Evolutionary conservation across 1,140 invertebrate species (phyloP), one percentile per base, ranked within the genome.

Genomic region (Meteorus sp.): DNA sequence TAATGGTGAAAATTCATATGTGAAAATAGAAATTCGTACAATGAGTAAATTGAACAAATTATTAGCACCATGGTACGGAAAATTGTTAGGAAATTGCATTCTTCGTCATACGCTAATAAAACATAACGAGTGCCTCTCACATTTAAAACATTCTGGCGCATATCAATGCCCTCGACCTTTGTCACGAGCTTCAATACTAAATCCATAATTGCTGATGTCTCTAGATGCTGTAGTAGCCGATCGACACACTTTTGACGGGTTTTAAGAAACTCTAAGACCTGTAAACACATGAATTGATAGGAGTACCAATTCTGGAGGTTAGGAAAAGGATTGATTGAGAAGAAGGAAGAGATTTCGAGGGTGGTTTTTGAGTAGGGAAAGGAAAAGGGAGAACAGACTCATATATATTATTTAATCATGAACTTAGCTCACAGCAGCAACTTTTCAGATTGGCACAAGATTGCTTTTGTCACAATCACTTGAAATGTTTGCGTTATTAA

Each of bases 181-280:
- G 92, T 93, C 70, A 96, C 85, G 60, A 95, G 85, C 77, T 93
- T 90, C 61, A 94, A 85, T 63, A 96, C 85, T 57, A 96, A 85
- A 85, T 98, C 95, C 86, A 95, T 95, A 68, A 98, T 93, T 62
- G 95, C 93, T 13, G 94, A 97, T 27, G 94, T 97, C 66, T 92
- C 89, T 67, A 98, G 86, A 80, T 98, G 95, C 68, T 89, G 86
- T 62, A 97, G 81, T 64, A 97, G 82, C 69, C 90, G 84, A 64
- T 89, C 85, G 72, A 98, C 85, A 84, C 96, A 95, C 75, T 91
- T 89, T 61, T 89, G 86, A 74, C 89, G 88, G 61, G 85, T 85
- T 82, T 94, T 93, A 67, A 97, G 86, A 84, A 93, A 95, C 73
- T 95, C 90, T 79, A 97, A 83, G 67, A 96, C 89, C 83, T 95